Conservation (phyloP, 2,797 vertebrate genomes). For the Anabas testudineus region DNA sequence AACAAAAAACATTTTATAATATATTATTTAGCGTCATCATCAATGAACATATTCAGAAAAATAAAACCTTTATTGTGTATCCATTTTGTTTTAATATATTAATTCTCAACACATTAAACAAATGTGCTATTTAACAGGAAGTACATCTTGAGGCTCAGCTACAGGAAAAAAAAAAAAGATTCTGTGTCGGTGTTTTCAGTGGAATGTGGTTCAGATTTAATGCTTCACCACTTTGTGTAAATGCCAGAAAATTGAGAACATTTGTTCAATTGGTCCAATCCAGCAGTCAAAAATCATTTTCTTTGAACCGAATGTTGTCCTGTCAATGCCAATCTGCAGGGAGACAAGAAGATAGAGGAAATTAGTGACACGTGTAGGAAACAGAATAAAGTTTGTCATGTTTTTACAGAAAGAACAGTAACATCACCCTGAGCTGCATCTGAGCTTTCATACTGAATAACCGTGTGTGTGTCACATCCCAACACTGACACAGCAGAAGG, state of each 20-base stretch:
- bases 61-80: conserved; percentile 8
- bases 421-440: not conserved
- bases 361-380: conserved; percentile 28
- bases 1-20: conserved; percentile 3
- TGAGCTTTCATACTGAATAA: not conserved
- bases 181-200: not conserved
- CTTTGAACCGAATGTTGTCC: conserved; percentile 3
- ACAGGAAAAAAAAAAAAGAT: not conserved
- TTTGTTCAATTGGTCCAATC: not conserved
- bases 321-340: conserved; percentile 51
- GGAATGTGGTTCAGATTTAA: conserved; percentile 11
- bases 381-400: not conserved
- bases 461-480: conserved; percentile 7
- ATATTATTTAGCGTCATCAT: not conserved
- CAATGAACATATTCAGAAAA: not conserved
- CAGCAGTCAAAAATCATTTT: not conserved
- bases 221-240: not conserved
- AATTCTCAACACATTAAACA: not conserved
- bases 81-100: not conserved
- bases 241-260: not conserved
- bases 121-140: not conserved
- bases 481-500: conserved; percentile 46
- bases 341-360: conserved; percentile 26
- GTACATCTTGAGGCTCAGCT: too few relatives aligned
- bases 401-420: conserved; percentile 9